A percentile compares a stretch with the other conserved stretches of the same genome.
Evolutionary conservation across 2,113 vertebrate species (phyloP).

Genomic region (Bos javanicus): DNA sequence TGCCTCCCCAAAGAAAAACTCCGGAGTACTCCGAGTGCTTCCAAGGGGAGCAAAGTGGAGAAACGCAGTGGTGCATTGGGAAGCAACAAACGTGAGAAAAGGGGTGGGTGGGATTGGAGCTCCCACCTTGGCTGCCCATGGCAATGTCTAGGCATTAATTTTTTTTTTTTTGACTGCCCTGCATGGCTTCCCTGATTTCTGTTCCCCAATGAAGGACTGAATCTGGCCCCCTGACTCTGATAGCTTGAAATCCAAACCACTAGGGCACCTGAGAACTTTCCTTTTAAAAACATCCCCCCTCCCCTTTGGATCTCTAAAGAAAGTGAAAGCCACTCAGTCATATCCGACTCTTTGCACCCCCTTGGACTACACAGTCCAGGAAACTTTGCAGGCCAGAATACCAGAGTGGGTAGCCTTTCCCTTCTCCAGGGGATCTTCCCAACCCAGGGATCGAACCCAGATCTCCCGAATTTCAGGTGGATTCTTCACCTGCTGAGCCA

Average conservation of each 20-base stretch:
- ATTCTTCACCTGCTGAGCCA: neutral
- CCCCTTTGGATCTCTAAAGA: neutral
- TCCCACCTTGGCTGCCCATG: neutral
- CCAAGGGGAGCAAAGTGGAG: neutral
- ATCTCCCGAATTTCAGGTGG: rapidly evolving
- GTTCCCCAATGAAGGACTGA: neutral
- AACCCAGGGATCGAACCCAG: neutral
- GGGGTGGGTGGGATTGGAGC: neutral
- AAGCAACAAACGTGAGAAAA: no score
- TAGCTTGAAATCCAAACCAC: neutral
- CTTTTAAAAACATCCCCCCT: neutral
- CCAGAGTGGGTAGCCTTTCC: neutral
- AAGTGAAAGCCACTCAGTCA: neutral
- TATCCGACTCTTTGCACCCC: neutral
- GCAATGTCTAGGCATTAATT: no score
- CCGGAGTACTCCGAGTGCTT: neutral
- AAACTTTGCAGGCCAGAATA: neutral
- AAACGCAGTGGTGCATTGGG: rapidly evolving
- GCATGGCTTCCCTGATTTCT: neutral
- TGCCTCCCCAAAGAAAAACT: neutral
- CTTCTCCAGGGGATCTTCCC: neutral
- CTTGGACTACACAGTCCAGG: neutral
- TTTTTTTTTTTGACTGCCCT: neutral
- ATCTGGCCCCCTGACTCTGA: neutral
- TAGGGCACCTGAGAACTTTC: neutral